These are phyloP conservation scores for Microhierax caerulescens DNA, from an alignment of 2,797 vertebrate genomes.

Conservation along the genomic window DNA sequence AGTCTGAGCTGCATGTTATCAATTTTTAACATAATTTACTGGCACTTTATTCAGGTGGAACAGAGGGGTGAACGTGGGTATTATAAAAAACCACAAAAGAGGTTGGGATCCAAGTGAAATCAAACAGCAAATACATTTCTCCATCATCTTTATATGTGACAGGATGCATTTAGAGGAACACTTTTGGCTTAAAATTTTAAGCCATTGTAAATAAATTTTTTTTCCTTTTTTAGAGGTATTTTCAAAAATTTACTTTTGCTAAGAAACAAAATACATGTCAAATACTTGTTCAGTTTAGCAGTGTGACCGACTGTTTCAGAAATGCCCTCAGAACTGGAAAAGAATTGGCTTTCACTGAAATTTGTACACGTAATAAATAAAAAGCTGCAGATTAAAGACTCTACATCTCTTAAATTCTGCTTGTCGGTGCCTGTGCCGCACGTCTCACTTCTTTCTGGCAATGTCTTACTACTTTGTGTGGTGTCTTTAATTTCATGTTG, in stretches of 20 bases:
- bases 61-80: not conserved
- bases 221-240: not conserved
- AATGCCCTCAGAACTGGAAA: conserved; percentile 14
- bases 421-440: not conserved
- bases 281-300: conserved; percentile 42
- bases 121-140: not conserved
- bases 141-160: not conserved
- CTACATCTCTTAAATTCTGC: not conserved
- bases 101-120: not conserved
- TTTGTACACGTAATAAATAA: conserved; percentile 24
- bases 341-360: conserved; percentile 51
- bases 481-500: conserved; percentile 30
- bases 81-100: not conserved
- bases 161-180: not conserved
- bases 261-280: conserved; percentile 6
- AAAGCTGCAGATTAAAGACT: conserved; percentile 31
- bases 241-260: not conserved
- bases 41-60: not conserved
- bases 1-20: not conserved
- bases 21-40: not conserved
- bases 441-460: conserved; percentile 14
- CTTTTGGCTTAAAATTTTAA: not conserved
- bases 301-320: not conserved
- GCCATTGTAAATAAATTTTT: not conserved
- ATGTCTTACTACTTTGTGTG: not conserved